Evolutionary conservation across 2,888 invertebrate species (phyloP), one percentile per base, ranked within the genome.

Genomic region (Pollenia amentaria): DNA sequence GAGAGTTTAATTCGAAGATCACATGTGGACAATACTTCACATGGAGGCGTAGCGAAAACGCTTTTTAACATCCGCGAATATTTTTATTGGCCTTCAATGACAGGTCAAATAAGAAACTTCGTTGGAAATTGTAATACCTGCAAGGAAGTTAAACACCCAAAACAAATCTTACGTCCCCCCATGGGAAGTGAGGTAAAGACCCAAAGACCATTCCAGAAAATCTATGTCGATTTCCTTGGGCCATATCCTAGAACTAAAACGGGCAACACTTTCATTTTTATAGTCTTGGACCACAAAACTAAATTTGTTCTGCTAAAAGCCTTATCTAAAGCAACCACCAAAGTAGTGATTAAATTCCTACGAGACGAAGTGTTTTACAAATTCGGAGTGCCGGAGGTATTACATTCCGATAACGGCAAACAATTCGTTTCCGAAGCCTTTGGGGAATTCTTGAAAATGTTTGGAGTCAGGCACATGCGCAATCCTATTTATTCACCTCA

Each of bases 301-400:
- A 72, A 72, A 55, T 72, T 72, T 44, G 55, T 72, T 9, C 3
- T 72, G 2, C 6, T 57, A 44, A 72, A 21, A 72, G 55, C 72
- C 1, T 14, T 69, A 14, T 2, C 48, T 9, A 69, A 69, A 69
- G 69, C 69, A 1, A 29, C 29, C 1, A 29, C 29, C 29, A 29
- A 29, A 2, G 29, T 2, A 2, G 29, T 29, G 2, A 29, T 29
- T 2, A 29, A 29, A 2, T 2, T 29, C 2, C 2, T 29, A 29
- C 1, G 29, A 29, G 29, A 29, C 29, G 29, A 29, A 29, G 29
- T 29, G 2, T 29, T 29, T 29, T 29, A 29, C 29, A 29, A 29
- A 29, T 29, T 29, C 29, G 29, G 29, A 2, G 29, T 29, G 29
- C 29, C 29, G 2, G 29, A 29, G 2, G 1, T 2, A 1, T 12